Percentiles rank a stretch among this genome's conserved stretches.
Conservation (phyloP, 35 echinoderm and acorn worm species). For the Antedon bifida region DNA sequence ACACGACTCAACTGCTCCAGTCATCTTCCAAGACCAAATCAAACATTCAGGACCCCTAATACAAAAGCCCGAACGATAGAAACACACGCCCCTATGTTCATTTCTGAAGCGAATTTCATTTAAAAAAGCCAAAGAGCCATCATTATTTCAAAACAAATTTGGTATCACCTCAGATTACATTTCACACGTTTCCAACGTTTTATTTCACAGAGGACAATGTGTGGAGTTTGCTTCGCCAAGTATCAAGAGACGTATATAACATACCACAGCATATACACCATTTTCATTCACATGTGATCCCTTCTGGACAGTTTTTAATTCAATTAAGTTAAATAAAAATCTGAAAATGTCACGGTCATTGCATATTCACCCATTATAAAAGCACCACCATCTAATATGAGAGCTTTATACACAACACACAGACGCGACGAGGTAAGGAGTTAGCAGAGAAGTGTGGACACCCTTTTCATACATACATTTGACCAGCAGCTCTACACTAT, state of each 20-base stretch:
- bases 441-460: neutral
- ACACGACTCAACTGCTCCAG: no score
- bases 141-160: no score
- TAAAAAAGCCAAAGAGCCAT: neutral
- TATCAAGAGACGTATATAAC: neutral
- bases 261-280: neutral
- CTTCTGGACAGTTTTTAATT: constrained; percentile 4
- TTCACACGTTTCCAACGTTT: neutral
- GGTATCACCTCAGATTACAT: neutral
- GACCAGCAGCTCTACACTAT: constrained; percentile 1
- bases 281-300: neutral
- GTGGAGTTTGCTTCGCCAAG: neutral
- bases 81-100: no score
- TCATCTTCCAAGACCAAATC: no score
- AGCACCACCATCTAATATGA: neutral
- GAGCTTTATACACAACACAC: neutral
- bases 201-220: neutral
- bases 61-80: no score
- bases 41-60: no score
- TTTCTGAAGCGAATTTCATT: no score
- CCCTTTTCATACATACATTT: neutral
- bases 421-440: neutral
- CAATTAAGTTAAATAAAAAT: neutral
- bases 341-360: neutral
- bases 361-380: constrained; percentile 5